Evolutionary conservation across 2,113 vertebrate genomes (phyloP).

Genomic region (Tenrec ecaudatus): DNA sequence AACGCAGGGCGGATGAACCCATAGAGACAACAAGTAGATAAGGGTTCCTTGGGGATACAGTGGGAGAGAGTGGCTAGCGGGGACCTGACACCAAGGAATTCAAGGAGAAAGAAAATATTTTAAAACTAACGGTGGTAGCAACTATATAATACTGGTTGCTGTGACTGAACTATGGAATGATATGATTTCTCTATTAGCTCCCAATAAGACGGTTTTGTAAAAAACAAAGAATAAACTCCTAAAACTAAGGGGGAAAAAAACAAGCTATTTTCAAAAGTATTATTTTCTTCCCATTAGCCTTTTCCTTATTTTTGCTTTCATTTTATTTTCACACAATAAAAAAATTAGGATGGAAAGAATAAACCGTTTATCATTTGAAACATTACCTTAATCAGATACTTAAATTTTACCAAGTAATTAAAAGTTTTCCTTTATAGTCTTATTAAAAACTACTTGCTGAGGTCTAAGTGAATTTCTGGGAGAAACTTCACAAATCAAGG

Average conservation of each 20-base stretch:
- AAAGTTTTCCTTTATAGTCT: not conserved
- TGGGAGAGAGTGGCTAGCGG: too few relatives aligned
- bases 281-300: not conserved
- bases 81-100: too few relatives aligned
- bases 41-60: too few relatives aligned
- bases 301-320: not conserved
- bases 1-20: too few relatives aligned
- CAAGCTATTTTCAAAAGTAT: not conserved
- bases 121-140: too few relatives aligned
- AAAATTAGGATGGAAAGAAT: not conserved
- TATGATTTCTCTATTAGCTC: too few relatives aligned
- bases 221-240: too few relatives aligned
- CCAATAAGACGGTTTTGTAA: too few relatives aligned
- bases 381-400: not conserved
- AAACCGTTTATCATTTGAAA: not conserved
- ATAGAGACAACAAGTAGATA: too few relatives aligned
- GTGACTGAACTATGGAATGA: too few relatives aligned
- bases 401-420: conserved; percentile 1
- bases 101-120: too few relatives aligned
- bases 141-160: too few relatives aligned
- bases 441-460: not conserved
- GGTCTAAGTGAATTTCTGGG: not conserved
- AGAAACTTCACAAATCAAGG: not conserved
- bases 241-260: not conserved
- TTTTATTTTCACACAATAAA: not conserved